Evolutionary conservation across 2,888 invertebrate genomes (phyloP), one percentile per base, ranked within the genome.

Genomic region (Trichogramma evanescens): DNA sequence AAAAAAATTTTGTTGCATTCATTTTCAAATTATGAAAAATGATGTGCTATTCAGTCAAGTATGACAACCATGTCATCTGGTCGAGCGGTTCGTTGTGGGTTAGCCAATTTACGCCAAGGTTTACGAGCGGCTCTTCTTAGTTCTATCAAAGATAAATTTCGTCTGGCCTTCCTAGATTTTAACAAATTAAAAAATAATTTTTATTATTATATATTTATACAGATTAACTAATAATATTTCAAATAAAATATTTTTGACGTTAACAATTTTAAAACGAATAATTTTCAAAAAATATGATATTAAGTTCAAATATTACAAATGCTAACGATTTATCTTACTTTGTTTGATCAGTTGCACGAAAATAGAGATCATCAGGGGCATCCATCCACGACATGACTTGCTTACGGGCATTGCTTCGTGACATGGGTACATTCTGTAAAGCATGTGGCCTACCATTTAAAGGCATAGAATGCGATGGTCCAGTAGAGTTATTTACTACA

Each of bases 351-450:
- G 92, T 93, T 71, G 94, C 94, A 78, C 91, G 86, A 82, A 95
- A 96, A 82, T 93, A 96, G 67, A 96, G 90, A 82, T 97, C 96
- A 78, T 97, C 96, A 38, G 95, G 95, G 61, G 95, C 95, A 80
- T 97, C 96, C 89, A 95, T 94, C 95, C 95, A 95, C 75, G 94
- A 95, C 77, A 95, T 93, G 71, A 95, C 93, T 81, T 93, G 94
- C 74, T 95, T 93, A 54, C 93, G 85, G 3, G 76, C 78, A 55
- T 78, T 78, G 68, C 90, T 82, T 89, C 91, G 72, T 87, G 93
- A 82, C 88, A 93, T 69, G 88, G 87, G 85, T 64, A 78, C 71
- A 66, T 78, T 71, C 63, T 77, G 66, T 67, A 76, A 64, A 66
- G 72, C 66, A 66, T 75, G 75, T 40, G 75, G 73, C 61, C 77